Evolutionary conservation across 2,113 vertebrate genomes (phyloP), one percentile per base, ranked within the genome.

Genomic region (Cyprinodon brontotheroides): DNA sequence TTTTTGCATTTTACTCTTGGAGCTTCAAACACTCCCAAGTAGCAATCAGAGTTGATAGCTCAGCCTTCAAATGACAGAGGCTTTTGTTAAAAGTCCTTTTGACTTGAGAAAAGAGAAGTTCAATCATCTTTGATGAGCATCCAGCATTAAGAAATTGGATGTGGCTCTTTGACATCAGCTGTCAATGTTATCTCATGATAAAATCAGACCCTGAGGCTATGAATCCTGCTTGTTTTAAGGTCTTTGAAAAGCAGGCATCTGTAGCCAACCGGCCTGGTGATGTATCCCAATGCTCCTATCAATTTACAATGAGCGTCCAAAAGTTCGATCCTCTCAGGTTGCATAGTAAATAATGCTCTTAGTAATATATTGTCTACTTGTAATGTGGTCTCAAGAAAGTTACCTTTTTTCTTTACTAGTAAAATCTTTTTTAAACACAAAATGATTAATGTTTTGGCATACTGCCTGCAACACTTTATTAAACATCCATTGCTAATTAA

Each of bases 151-250:
- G 15, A 86, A 74, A 65, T 79, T 74, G 62, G 75, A 82, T 74
- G 64, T 10, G 48, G 66, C 75, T 60, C 82, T 84, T 80, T 86
- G 78, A 82, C 83, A 84, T 82, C 65, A 66, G 17, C 80, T 87
- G 82, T 87, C 89, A 89, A 71, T 85, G 76, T 77, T 82, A 65
- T 71, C 85, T 84, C 82, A 66, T 70, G 75, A 85, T 80, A 68
- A 70, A 84, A 71, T 81, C 75, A 71, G 47, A 73, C 38, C 86
- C 83, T 7, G 15, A 77, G 86, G 85, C 85, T 75, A 68, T 71
- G 77, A 80, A n/a, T 72, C 50, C 60, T 79, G 68, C 68, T 67
- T 86, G 78, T 78, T 74, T 75, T 70, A 80, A 57, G 67, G 61
- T 78, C 74, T 83, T 84, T 88, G 77, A 84, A 88, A 84, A 71